Evolutionary conservation across 2,113 vertebrate genomes (phyloP).

Genomic region (Serinus canaria): DNA sequence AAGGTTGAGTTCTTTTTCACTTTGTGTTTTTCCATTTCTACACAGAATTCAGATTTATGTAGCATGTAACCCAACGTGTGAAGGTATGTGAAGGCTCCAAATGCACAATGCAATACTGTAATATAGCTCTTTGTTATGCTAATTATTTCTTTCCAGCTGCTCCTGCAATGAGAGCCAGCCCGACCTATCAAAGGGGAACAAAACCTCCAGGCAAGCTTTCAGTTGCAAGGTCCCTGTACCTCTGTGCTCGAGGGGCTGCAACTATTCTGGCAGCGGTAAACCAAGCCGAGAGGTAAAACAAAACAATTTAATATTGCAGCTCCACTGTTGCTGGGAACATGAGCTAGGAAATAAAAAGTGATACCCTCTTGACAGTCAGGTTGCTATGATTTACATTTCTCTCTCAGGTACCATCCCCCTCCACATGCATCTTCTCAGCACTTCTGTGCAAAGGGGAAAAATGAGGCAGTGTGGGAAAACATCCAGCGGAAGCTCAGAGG

Average conservation of each 20-base stretch:
- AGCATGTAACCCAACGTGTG: neutral
- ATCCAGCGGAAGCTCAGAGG: conserved; percentile 9
- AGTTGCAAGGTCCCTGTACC: conserved; percentile 36
- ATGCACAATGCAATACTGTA: conserved; percentile 43
- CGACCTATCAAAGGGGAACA: conserved; percentile 61
- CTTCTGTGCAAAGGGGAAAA: neutral
- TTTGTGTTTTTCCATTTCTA: neutral
- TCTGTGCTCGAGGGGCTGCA: neutral
- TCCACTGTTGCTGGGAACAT: neutral
- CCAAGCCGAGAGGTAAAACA: neutral
- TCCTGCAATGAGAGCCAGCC: conserved; percentile 63
- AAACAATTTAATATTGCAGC: conserved; percentile 9
- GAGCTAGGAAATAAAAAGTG: conserved; percentile 37
- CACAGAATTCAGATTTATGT: conserved; percentile 3
- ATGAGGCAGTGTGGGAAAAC: conserved; percentile 4
- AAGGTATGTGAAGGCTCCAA: conserved; percentile 54
- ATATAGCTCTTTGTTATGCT: conserved; percentile 76
- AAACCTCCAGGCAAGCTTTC: conserved; percentile 41
- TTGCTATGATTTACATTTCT: conserved; percentile 35
- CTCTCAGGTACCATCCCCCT: conserved; percentile 13
- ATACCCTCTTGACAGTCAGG: conserved; percentile 42
- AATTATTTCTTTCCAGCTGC: conserved; percentile 77
- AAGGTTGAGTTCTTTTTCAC: neutral
- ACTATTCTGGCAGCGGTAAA: neutral
- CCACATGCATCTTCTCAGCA: neutral